These are phyloP conservation scores for Crossocerus cetratus DNA, from an alignment of 2,888 invertebrate genomes.

Conservation along the genomic window DNA sequence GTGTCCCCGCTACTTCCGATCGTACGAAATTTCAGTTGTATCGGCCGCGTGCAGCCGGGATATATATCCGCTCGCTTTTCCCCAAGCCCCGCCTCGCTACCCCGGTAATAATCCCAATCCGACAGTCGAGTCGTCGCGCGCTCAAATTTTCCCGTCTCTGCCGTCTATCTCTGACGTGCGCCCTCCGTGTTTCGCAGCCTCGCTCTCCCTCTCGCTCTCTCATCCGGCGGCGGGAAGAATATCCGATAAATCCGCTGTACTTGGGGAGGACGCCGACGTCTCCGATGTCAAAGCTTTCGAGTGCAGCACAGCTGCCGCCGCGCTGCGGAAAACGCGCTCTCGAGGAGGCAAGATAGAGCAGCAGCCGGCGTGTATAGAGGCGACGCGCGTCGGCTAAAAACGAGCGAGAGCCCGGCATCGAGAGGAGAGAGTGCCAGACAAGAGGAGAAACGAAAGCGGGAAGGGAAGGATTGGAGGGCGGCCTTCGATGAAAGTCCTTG, in stretches of 20 bases:
- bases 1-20: too few relatives aligned
- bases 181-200: too few relatives aligned
- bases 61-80: too few relatives aligned
- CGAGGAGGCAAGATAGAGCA: slow-evolving; percentile 8
- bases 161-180: not conserved
- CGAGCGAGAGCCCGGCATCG: slow-evolving; percentile 4
- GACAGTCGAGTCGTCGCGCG: slow-evolving; percentile 2
- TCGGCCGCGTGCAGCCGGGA: too few relatives aligned
- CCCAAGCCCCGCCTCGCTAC: too few relatives aligned
- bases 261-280: slow-evolving; percentile 42
- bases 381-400: slow-evolving; percentile 12
- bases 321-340: slow-evolving; percentile 4
- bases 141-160: slow-evolving; percentile 13
- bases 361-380: not conserved
- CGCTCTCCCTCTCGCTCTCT: not conserved
- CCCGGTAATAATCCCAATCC: too few relatives aligned
- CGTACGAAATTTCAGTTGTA: too few relatives aligned
- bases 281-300: slow-evolving; percentile 63
- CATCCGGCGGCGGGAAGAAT: slow-evolving; percentile 45
- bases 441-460: slow-evolving; percentile 13
- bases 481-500: slow-evolving; percentile 9
- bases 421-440: slow-evolving; percentile 3
- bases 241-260: slow-evolving; percentile 59
- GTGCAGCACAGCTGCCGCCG: slow-evolving; percentile 46
- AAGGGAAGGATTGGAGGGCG: not conserved